Conservation (phyloP, 2,888 invertebrate species). For the Anthophora plumipes region DNA sequence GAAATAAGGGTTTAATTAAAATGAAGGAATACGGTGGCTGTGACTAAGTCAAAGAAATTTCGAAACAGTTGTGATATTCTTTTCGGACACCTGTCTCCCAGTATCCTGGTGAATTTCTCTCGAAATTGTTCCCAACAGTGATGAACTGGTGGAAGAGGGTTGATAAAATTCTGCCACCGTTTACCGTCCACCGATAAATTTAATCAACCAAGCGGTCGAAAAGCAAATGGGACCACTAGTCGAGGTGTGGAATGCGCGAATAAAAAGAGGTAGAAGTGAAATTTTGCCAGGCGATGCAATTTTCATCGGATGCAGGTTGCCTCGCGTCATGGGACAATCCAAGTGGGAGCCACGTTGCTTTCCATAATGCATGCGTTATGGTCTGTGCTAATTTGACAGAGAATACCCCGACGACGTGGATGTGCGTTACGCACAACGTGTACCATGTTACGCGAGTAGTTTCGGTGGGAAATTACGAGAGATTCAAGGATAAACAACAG, state of each 20-base stretch:
- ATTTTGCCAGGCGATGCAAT: slow-evolving; percentile 23
- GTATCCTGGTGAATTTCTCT: not conserved
- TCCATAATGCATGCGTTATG: slow-evolving; percentile 75
- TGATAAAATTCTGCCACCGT: not conserved
- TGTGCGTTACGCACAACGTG: slow-evolving; percentile 72
- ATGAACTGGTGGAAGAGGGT: no score
- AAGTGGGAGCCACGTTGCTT: slow-evolving; percentile 67
- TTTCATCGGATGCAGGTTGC: slow-evolving; percentile 7
- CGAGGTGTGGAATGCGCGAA: no score
- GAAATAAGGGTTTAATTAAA: slow-evolving; percentile 15
- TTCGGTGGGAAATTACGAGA: slow-evolving; percentile 47
- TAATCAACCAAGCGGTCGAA: not conserved
- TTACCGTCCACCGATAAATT: not conserved
- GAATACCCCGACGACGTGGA: slow-evolving; percentile 73
- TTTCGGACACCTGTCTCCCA: slow-evolving; percentile 21
- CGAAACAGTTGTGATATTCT: slow-evolving; percentile 5
- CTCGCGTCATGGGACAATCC: slow-evolving; percentile 50
- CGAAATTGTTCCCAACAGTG: not conserved
- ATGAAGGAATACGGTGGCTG: not conserved
- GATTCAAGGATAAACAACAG: slow-evolving; percentile 67
- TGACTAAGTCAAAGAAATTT: not conserved
- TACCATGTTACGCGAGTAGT: slow-evolving; percentile 62
- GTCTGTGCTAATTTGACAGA: slow-evolving; percentile 74
- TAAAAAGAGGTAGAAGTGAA: slow-evolving; percentile 4
- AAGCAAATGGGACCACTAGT: not conserved